A percentile compares a stretch with the other conserved stretches of the same genome.
phyloP scores from a whole-genome alignment of 1,140 invertebrate genomes.

The Trialeurodes vaporariorum region DNA sequence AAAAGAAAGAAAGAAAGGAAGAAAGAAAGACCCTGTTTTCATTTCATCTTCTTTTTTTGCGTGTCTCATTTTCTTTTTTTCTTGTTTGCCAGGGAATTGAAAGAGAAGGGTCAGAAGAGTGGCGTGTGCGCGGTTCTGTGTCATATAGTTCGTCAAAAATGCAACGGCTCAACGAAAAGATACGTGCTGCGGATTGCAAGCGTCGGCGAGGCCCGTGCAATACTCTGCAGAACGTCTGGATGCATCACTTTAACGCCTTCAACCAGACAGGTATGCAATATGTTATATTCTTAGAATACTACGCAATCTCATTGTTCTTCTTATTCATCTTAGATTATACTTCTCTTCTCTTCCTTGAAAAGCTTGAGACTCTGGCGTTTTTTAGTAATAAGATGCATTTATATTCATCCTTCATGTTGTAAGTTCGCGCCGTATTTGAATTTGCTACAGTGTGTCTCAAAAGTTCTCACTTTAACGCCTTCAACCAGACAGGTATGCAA shows the following conservation, averaged over 20 bases:
- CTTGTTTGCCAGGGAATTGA: conserved; percentile 44
- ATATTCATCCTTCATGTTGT: too few species aligned
- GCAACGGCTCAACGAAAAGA: conserved; percentile 37
- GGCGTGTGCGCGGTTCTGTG: conserved; percentile 57
- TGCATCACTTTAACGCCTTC: conserved; percentile 35
- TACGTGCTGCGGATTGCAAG: conserved; percentile 56
- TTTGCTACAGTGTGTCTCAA: too few species aligned
- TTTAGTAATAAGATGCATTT: too few species aligned
- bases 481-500: conserved; percentile 22
- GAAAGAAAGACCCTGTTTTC: too few species aligned
- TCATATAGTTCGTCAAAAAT: conserved; percentile 46
- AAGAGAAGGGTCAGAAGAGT: conserved; percentile 53
- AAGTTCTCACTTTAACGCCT: conserved; percentile 30
- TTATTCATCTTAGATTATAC: not conserved
- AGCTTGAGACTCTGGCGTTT: too few species aligned
- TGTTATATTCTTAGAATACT: not conserved
- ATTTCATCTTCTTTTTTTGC: too few species aligned
- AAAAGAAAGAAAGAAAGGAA: too few species aligned
- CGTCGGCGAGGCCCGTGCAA: conserved; percentile 56
- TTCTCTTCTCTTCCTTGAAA: not conserved
- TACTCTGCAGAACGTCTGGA: conserved; percentile 51
- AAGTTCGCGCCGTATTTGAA: too few species aligned
- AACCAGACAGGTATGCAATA: conserved; percentile 21
- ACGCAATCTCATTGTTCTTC: not conserved
- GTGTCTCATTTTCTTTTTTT: too few species aligned